Evolutionary conservation across 2,888 invertebrate species (phyloP).

Genomic region (Cheiracanthium punctorium): DNA sequence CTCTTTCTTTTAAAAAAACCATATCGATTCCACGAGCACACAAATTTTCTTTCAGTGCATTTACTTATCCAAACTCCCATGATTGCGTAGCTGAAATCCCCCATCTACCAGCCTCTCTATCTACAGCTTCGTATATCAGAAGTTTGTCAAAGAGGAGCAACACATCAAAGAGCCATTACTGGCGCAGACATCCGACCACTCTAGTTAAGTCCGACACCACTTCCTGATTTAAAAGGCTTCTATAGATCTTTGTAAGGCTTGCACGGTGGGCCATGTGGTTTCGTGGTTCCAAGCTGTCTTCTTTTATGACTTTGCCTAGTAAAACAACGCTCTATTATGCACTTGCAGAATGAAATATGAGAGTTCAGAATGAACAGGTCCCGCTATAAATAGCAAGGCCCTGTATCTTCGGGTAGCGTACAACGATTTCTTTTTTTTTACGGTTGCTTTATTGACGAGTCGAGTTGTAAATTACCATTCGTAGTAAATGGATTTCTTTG

Average conservation of each 20-base stretch:
- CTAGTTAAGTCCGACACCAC: not conserved
- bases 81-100: no score
- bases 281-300: not conserved
- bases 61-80: no score
- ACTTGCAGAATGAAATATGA: not conserved
- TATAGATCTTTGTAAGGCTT: not conserved
- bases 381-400: not conserved
- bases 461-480: not conserved
- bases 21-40: no score
- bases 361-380: not conserved
- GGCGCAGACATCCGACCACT: not conserved
- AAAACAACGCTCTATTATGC: constrained; percentile 4
- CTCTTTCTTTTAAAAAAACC: no score
- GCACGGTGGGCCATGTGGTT: not conserved
- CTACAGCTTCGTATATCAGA: no score
- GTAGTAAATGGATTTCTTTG: not conserved
- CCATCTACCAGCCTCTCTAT: no score
- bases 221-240: not conserved
- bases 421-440: not conserved
- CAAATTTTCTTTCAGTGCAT: no score
- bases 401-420: not conserved
- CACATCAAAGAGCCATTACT: not conserved
- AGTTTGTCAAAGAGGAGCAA: no score
- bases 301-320: not conserved
- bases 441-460: not conserved